A percentile compares a stretch with the other conserved stretches of the same genome.
These are phyloP conservation scores for Drosophila sturtevanti DNA, from an alignment of 1,140 invertebrate genomes.

Conservation along the genomic window DNA sequence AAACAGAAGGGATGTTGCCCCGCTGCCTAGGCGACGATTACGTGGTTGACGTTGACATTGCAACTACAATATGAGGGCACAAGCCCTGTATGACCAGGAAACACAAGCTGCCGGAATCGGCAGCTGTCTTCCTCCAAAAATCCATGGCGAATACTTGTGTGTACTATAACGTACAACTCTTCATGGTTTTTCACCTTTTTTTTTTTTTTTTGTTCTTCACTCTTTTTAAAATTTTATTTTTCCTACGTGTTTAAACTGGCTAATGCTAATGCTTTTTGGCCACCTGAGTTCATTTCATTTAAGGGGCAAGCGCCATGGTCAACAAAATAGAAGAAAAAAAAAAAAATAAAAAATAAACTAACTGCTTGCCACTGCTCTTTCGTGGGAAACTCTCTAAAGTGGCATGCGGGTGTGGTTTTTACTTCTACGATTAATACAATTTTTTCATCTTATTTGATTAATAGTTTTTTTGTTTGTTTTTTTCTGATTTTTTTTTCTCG, in stretches of 20 bases:
- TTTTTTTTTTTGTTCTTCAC: conserved; percentile 27
- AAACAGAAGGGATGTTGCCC: conserved; percentile 54
- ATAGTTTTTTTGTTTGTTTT: conserved; percentile 60
- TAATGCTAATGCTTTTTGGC: conserved; percentile 42
- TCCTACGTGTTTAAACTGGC: conserved; percentile 65
- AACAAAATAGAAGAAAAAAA: conserved; percentile 9
- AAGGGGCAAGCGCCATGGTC: conserved; percentile 40
- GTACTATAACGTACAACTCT: conserved; percentile 43
- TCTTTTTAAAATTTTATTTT: conserved; percentile 10
- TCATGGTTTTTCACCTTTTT: conserved; percentile 56
- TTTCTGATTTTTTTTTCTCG: conserved; percentile 52
- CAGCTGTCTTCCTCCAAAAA: conserved; percentile 61
- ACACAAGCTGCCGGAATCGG: conserved; percentile 53
- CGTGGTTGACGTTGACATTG: conserved; percentile 75
- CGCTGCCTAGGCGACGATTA: conserved; percentile 64
- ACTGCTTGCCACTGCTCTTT: conserved; percentile 35
- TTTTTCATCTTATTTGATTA: conserved; percentile 44
- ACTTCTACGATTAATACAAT: conserved; percentile 73
- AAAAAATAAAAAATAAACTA: conserved; percentile 18
- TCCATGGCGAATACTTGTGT: neutral
- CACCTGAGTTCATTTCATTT: conserved; percentile 55
- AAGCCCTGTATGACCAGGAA: conserved; percentile 32
- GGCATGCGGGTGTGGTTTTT: conserved; percentile 82
- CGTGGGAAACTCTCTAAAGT: conserved; percentile 76
- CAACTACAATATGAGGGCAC: conserved; percentile 74